phyloP scores from a whole-genome alignment of 2,888 invertebrate genomes.

The Micoletzkya japonica region DNA sequence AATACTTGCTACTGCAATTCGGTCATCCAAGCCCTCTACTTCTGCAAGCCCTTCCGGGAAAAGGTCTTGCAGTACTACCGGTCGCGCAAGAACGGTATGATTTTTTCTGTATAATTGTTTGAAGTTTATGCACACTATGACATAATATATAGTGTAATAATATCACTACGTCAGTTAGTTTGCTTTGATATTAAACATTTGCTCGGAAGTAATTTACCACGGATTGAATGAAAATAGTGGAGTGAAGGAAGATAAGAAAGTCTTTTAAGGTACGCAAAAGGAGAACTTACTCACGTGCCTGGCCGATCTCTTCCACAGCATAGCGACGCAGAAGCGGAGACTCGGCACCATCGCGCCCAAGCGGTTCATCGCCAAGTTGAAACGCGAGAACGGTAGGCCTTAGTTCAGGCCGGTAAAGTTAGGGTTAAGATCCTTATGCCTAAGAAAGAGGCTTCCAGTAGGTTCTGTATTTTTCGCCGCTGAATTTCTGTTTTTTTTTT shows the following conservation, averaged over 20 bases:
- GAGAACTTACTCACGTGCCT: constrained; percentile 96
- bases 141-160: too few species aligned
- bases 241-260: not conserved
- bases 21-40: constrained; percentile 97
- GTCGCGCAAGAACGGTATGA: constrained; percentile 66
- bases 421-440: too few species aligned
- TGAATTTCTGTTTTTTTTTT: too few species aligned
- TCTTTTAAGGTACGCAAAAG: constrained; percentile 70
- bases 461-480: too few species aligned
- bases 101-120: too few species aligned
- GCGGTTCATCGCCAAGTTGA: constrained; percentile 94
- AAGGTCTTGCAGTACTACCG: constrained; percentile 94
- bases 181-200: too few species aligned
- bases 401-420: too few species aligned
- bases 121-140: too few species aligned
- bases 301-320: constrained; percentile 97
- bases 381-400: constrained; percentile 91
- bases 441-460: too few species aligned
- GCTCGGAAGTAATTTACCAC: not conserved
- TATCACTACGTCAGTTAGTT: too few species aligned
- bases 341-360: constrained; percentile 98
- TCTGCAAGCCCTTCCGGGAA: constrained; percentile 97
- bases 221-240: not conserved
- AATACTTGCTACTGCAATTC: constrained; percentile 99
- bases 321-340: constrained; percentile 99